phyloP scores from a whole-genome alignment of 2,113 vertebrate species.

The Poeciliopsis retropinna region DNA sequence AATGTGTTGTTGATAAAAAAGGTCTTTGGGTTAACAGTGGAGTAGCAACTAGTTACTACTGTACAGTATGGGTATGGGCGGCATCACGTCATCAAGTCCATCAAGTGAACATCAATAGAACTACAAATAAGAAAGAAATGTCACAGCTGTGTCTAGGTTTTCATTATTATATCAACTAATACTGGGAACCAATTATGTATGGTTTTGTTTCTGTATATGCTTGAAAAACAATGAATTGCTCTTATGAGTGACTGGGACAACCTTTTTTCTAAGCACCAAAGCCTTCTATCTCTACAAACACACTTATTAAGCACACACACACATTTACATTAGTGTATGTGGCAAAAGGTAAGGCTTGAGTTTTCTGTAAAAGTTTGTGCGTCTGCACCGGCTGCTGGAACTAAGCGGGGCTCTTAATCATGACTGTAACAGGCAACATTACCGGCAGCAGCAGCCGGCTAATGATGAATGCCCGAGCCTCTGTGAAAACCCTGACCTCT shows the following conservation, averaged over 20 bases:
- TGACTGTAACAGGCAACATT: constrained; percentile 79
- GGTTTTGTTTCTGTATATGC: constrained; percentile 15
- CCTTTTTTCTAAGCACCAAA: constrained; percentile 64
- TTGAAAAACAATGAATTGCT: constrained; percentile 58
- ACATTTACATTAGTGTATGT: constrained; percentile 19
- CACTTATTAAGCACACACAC: constrained; percentile 33
- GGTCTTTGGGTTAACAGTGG: too few species aligned
- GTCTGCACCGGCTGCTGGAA: constrained; percentile 73
- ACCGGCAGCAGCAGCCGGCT: constrained; percentile 78
- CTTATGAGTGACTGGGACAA: constrained; percentile 74
- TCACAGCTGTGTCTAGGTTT: neutral
- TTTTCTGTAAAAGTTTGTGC: constrained; percentile 53
- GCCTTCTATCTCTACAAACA: constrained; percentile 48
- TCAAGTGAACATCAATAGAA: neutral
- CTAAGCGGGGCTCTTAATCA: constrained; percentile 83
- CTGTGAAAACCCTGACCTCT: constrained; percentile 83
- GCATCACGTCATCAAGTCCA: neutral
- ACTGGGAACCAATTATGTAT: neutral
- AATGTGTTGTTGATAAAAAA: too few species aligned
- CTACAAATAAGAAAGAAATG: neutral
- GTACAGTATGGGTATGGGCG: neutral
- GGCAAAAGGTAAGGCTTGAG: constrained; percentile 33
- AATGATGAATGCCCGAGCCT: constrained; percentile 84
- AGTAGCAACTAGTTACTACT: too few species aligned
- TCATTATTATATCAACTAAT: constrained; percentile 25